Conservation (phyloP, 2,797 vertebrate genomes). For the Erethizon dorsatum region DNA sequence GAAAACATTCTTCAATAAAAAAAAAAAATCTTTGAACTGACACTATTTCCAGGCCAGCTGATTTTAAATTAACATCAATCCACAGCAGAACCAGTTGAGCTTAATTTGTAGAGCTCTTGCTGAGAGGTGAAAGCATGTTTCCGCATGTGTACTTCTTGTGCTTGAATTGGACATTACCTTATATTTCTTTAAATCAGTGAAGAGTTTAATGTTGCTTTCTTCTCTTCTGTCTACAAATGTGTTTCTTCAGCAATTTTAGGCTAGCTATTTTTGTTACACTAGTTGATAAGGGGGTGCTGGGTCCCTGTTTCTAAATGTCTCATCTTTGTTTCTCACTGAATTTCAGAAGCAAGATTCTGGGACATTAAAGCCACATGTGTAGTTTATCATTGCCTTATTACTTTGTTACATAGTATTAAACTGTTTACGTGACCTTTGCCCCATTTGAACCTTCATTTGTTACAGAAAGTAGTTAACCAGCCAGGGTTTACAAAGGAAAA, state of each 20-base stretch:
- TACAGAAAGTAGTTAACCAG: slow-evolving; percentile 68
- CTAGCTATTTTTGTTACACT: slow-evolving; percentile 9
- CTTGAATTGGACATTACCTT: not conserved
- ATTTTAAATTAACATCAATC: slow-evolving; percentile 61
- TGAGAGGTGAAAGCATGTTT: not conserved
- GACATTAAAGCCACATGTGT: slow-evolving; percentile 10
- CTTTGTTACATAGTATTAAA: slow-evolving; percentile 45
- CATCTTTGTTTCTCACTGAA: slow-evolving; percentile 22
- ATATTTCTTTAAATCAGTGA: slow-evolving; percentile 8
- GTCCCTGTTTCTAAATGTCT: slow-evolving; percentile 12
- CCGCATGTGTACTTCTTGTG: not conserved
- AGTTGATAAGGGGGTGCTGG: not conserved
- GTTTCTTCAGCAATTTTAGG: slow-evolving; percentile 21
- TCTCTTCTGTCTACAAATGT: not conserved
- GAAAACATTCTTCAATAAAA: slow-evolving; percentile 5
- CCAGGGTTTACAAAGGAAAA: slow-evolving; percentile 76
- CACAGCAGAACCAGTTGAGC: slow-evolving; percentile 22
- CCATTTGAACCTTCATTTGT: slow-evolving; percentile 41
- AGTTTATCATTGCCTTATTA: slow-evolving; percentile 36
- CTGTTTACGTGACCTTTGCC: slow-evolving; percentile 25
- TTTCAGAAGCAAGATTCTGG: slow-evolving; percentile 13
- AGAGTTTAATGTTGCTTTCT: not conserved
- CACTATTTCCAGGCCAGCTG: not conserved
- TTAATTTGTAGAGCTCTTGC: slow-evolving; percentile 50
- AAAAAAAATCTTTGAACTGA: slow-evolving; percentile 39